phyloP scores from a whole-genome alignment of 2,113 vertebrate genomes.

The Glareola pratincola region DNA sequence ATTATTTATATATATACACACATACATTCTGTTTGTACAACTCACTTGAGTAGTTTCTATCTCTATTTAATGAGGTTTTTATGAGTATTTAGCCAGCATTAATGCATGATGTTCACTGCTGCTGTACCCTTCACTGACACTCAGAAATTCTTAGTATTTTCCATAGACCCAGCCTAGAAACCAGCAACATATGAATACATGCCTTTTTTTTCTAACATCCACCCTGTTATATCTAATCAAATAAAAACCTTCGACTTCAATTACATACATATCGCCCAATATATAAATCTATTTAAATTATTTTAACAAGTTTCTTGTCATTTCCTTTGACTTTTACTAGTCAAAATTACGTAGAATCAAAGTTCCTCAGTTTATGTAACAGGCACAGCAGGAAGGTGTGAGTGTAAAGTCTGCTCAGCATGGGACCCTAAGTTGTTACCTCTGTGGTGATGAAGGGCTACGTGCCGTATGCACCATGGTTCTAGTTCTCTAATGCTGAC shows the following conservation, averaged over 20 bases:
- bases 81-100: neutral
- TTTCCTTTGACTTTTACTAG: neutral
- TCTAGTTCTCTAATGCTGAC: neutral
- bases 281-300: neutral
- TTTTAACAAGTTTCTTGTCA: neutral
- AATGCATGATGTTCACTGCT: neutral
- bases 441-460: neutral
- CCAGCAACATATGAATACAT: neutral
- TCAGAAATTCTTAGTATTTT: neutral
- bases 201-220: neutral
- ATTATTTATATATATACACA: neutral
- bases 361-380: neutral
- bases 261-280: neutral
- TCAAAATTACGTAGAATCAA: neutral
- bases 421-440: neutral
- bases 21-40: neutral
- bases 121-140: neutral
- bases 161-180: neutral
- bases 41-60: neutral
- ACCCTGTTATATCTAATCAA: neutral
- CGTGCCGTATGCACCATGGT: neutral
- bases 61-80: neutral
- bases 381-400: neutral
- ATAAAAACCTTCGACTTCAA: neutral
- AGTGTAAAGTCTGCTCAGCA: neutral